phyloP scores from a whole-genome alignment of 2,113 vertebrate genomes.

The Eptatretus burgeri region DNA sequence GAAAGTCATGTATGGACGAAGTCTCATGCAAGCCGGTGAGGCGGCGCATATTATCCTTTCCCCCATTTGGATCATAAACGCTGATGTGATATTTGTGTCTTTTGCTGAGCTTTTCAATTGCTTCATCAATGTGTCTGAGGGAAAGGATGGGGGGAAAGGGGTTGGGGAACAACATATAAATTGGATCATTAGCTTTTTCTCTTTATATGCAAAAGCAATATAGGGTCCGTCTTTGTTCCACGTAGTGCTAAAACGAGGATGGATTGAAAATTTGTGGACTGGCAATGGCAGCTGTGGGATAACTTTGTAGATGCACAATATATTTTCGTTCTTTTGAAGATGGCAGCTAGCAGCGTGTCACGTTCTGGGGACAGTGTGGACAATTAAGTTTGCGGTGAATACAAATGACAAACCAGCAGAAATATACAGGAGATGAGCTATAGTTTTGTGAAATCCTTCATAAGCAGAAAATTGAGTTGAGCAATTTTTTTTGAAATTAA shows the following conservation, averaged over 20 bases:
- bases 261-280: neutral
- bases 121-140: constrained; percentile 20
- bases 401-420: no score
- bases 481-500: no score
- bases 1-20: constrained; percentile 27
- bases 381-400: no score
- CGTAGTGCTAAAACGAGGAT: neutral
- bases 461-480: neutral
- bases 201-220: neutral
- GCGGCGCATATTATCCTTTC: constrained; percentile 26
- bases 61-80: constrained; percentile 21
- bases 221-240: neutral
- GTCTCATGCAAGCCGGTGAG: constrained; percentile 27
- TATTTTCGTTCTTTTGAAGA: no score
- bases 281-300: no score
- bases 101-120: constrained; percentile 26
- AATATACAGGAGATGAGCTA: no score
- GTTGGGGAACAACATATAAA: neutral
- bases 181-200: neutral
- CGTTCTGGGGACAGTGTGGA: no score
- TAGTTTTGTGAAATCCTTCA: neutral
- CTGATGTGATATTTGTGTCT: constrained; percentile 23
- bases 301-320: no score
- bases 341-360: no score
- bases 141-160: neutral